Evolutionary conservation across 1,140 invertebrate species (phyloP), one percentile per base, ranked within the genome.

Genomic region (Branchinecta lynchi): DNA sequence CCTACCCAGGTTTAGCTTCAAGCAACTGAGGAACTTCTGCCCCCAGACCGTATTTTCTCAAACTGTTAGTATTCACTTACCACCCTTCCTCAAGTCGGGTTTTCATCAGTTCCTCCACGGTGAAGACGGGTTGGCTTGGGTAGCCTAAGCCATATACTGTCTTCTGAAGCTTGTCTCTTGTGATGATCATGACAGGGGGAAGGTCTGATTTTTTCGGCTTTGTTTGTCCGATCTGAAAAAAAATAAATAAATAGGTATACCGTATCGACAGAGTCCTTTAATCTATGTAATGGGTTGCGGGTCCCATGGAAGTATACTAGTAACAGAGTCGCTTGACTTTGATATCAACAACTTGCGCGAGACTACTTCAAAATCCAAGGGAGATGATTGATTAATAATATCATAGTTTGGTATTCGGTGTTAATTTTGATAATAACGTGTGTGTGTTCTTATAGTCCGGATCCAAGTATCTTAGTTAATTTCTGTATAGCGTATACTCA

Each of bases 51-150:
- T 32, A 32, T 32, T 32, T 5, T 60, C 67, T 12, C 67, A 46
- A 21, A 67, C 68, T n/a, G n/a, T n/a, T n/a, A n/a, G n/a, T n/a
- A 66, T 8, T 32, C 43, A 73, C 72, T 71, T 75, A 90, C 83
- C 86, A 82, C 76, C 92, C 92, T 67, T 90, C 87, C 69, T 83
- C 80, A 0, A 92, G 84, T 73, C 92, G 84, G 78, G 96, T 84
- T 66, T 96, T 87, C 78, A 96, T 97, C 80, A 98, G 97, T 79
- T 98, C 95, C 75, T 96, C 87, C 0, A 99, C 88, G 0, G 92
- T 93, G 79, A 94, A 82, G 1, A 90, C 86, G 0, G 96, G 94
- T 70, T 97, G 77, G 76, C 90, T 88, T 0, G 95, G 95, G 84
- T 98, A 99, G 0, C 96, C 96, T 51, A 87, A 80, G 8, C 96